phyloP scores from a whole-genome alignment of 2,888 invertebrate species.

The Drosophila nigritarsus region DNA sequence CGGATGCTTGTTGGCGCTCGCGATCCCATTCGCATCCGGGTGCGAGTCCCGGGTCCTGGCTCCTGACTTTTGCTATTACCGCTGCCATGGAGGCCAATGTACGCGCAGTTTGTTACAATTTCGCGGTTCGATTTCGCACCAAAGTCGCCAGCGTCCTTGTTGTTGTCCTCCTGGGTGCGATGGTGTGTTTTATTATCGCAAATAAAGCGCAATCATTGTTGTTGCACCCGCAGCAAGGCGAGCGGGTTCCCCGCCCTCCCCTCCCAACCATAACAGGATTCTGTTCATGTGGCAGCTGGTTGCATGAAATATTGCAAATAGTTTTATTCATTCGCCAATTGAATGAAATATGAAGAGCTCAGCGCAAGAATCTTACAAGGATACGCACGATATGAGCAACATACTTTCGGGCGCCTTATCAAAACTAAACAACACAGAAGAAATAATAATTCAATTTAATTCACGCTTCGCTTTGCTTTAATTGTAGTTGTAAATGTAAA shows the following conservation, averaged over 20 bases:
- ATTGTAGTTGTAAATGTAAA: conserved; percentile 26
- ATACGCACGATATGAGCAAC: conserved; percentile 8
- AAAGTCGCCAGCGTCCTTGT: conserved; percentile 51
- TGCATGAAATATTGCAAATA: conserved; percentile 78
- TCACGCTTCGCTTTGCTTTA: conserved; percentile 33
- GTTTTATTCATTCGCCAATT: conserved; percentile 75
- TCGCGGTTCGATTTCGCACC: conserved; percentile 74
- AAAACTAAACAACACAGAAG: conserved; percentile 1
- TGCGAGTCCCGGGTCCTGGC: conserved; percentile 33
- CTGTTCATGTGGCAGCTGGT: conserved; percentile 63
- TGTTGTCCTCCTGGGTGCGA: conserved; percentile 53
- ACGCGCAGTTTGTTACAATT: conserved; percentile 77
- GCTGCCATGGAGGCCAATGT: conserved; percentile 66
- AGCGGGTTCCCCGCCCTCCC: conserved; percentile 15
- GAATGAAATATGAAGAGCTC: conserved; percentile 65
- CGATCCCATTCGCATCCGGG: conserved; percentile 32
- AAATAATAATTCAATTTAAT: conserved; percentile 43
- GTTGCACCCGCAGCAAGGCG: conserved; percentile 65
- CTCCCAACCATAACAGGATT: conserved; percentile 49
- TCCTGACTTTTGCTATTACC: conserved; percentile 72
- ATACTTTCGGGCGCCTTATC: conserved; percentile 15
- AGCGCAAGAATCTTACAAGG: conserved; percentile 15
- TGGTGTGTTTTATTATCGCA: conserved; percentile 82
- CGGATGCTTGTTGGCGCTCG: conserved; percentile 36
- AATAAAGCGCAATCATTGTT: conserved; percentile 82